Evolutionary conservation across 2,888 invertebrate genomes (phyloP).

Genomic region (Scaeva pyrastri): DNA sequence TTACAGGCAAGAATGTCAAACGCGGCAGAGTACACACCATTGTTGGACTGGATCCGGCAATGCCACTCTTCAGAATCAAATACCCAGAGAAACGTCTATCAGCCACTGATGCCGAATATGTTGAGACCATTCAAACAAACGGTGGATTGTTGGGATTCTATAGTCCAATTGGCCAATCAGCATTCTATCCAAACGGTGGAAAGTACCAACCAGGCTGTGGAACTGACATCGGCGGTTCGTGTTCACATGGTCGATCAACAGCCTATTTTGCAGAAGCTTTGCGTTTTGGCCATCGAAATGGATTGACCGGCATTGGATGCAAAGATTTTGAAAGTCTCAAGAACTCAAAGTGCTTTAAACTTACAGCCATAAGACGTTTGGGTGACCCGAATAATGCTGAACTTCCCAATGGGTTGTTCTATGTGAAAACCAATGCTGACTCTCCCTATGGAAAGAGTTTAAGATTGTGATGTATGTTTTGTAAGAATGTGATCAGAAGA

Average conservation of each 20-base stretch:
- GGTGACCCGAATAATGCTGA: conserved; percentile 41
- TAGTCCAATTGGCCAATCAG: conserved; percentile 80
- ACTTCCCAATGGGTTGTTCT: conserved; percentile 38
- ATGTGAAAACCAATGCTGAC: conserved; percentile 23
- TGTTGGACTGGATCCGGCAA: conserved; percentile 81
- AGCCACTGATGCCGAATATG: conserved; percentile 74
- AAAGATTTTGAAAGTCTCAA: conserved; percentile 40
- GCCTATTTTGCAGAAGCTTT: conserved; percentile 82
- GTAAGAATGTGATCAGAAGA: background rate
- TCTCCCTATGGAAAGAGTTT: conserved; percentile 23
- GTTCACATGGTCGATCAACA: conserved; percentile 82
- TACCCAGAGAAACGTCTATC: conserved; percentile 58
- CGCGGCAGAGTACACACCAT: conserved; percentile 85
- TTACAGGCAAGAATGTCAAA: conserved; percentile 85
- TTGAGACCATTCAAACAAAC: conserved; percentile 77
- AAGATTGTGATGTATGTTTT: background rate
- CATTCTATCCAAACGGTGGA: conserved; percentile 85
- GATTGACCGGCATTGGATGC: conserved; percentile 33
- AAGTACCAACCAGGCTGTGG: conserved; percentile 85
- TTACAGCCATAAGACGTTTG: background rate
- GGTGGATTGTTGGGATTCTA: conserved; percentile 74
- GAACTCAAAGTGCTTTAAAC: background rate
- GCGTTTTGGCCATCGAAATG: conserved; percentile 5
- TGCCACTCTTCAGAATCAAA: conserved; percentile 68
- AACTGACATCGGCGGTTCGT: conserved; percentile 79